Evolutionary conservation across 2,888 invertebrate species (phyloP).

Genomic region (Ganaspis brasiliensis): DNA sequence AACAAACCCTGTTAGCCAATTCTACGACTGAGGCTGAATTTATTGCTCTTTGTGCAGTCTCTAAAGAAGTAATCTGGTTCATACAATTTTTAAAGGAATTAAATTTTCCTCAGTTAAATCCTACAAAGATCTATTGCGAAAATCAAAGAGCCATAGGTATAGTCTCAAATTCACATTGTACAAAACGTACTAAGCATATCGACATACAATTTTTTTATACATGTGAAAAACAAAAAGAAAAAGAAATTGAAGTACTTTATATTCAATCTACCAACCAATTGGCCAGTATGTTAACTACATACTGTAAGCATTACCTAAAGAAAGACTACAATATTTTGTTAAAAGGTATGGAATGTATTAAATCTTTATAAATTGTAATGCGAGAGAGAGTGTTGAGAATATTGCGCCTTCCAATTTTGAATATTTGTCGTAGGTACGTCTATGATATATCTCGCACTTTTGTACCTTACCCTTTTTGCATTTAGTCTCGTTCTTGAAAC

Average conservation of each 20-base stretch:
- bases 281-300: slow-evolving; percentile 6
- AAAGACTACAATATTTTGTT: background rate
- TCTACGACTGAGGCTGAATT: slow-evolving; percentile 56
- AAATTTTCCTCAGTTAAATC: background rate
- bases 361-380: too few relatives aligned
- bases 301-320: background rate
- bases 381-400: too few relatives aligned
- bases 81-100: slow-evolving; percentile 10
- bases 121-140: slow-evolving; percentile 5
- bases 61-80: slow-evolving; percentile 50
- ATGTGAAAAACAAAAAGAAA: slow-evolving; percentile 16
- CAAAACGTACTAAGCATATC: slow-evolving; percentile 27
- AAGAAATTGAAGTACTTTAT: slow-evolving; percentile 8
- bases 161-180: slow-evolving; percentile 6
- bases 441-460: too few relatives aligned
- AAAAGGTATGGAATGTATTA: too few relatives aligned
- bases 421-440: too few relatives aligned
- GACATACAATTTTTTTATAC: slow-evolving; percentile 34
- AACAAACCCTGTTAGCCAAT: slow-evolving; percentile 43
- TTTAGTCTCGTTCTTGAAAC: too few relatives aligned
- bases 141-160: slow-evolving; percentile 36
- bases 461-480: too few relatives aligned
- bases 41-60: slow-evolving; percentile 53
- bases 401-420: too few relatives aligned
- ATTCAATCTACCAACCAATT: slow-evolving; percentile 26